Percentiles rank a stretch among this genome's conserved stretches.
Conservation (phyloP, 2,888 invertebrate species). For the Lithosia quadra region DNA sequence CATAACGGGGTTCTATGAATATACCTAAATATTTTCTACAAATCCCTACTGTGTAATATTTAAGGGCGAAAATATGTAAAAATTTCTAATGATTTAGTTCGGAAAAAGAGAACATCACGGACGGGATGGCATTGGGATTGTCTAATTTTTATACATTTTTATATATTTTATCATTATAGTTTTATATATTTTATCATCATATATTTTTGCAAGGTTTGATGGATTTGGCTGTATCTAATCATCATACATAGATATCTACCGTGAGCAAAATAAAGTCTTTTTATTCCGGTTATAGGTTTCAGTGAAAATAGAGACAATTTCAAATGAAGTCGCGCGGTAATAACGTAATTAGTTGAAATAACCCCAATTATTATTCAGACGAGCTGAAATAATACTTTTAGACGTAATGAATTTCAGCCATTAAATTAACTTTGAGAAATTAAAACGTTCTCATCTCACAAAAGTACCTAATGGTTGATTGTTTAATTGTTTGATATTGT, state of each 20-base stretch:
- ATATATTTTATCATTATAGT: too few relatives aligned
- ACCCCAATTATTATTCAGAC: not conserved
- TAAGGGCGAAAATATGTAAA: too few relatives aligned
- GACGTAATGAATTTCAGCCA: not conserved
- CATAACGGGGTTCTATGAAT: not conserved
- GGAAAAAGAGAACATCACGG: too few relatives aligned
- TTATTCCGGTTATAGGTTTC: not conserved
- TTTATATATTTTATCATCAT: too few relatives aligned
- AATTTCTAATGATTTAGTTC: too few relatives aligned
- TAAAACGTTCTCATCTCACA: not conserved
- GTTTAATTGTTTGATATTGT: slow-evolving; percentile 2
- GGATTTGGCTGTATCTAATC: too few relatives aligned
- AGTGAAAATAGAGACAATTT: not conserved
- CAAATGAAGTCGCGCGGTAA: not conserved
- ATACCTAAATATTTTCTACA: too few relatives aligned
- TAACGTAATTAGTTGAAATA: not conserved
- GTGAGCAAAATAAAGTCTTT: too few relatives aligned
- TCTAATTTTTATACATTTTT: too few relatives aligned
- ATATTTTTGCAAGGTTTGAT: too few relatives aligned
- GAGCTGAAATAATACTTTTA: not conserved
- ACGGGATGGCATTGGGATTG: too few relatives aligned
- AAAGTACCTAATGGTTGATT: not conserved
- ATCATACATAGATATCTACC: too few relatives aligned
- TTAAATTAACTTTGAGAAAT: not conserved
- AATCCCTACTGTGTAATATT: not conserved